Evolutionary conservation across 1,140 invertebrate species (phyloP).

Genomic region (Drosophila serrata): DNA sequence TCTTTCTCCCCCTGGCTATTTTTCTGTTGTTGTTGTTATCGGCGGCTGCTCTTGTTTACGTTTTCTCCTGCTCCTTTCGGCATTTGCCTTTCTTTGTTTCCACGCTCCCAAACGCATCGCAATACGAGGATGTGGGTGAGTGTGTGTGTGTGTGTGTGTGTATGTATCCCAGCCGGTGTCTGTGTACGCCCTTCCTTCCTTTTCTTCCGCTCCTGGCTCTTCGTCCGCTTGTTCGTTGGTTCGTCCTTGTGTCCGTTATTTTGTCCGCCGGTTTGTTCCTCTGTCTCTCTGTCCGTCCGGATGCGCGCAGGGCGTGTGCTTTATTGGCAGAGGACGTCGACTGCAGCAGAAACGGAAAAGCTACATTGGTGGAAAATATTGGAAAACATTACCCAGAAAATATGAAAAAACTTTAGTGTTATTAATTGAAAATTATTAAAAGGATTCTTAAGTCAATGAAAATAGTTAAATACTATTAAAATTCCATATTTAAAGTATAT

Average conservation of each 20-base stretch:
- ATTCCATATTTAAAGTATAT: too few relatives aligned
- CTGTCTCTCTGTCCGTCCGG: slow-evolving; percentile 19
- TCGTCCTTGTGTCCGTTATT: slow-evolving; percentile 25
- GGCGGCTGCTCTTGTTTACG: slow-evolving; percentile 32
- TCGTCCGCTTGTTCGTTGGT: not conserved
- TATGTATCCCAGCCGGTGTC: slow-evolving; percentile 46
- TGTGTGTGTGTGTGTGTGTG: slow-evolving; percentile 3
- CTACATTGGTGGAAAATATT: slow-evolving; percentile 26
- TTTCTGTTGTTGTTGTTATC: slow-evolving; percentile 14
- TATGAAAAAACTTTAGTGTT: not conserved
- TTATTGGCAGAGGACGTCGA: slow-evolving; percentile 25
- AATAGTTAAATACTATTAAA: too few relatives aligned
- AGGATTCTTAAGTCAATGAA: too few relatives aligned
- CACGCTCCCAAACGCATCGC: slow-evolving; percentile 34
- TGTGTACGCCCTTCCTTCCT: slow-evolving; percentile 56
- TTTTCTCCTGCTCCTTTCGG: slow-evolving; percentile 24
- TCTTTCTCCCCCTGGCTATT: slow-evolving; percentile 10
- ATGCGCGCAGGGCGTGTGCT: slow-evolving; percentile 52
- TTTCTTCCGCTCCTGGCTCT: slow-evolving; percentile 19
- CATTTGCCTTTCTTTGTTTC: slow-evolving; percentile 46
- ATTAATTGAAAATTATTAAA: not conserved
- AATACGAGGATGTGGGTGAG: slow-evolving; percentile 46
- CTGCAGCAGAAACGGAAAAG: not conserved
- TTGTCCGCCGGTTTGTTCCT: slow-evolving; percentile 2
- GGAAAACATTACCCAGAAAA: not conserved